Conservation (phyloP, 2,113 vertebrate genomes). For the Micronycteris hirsuta region DNA sequence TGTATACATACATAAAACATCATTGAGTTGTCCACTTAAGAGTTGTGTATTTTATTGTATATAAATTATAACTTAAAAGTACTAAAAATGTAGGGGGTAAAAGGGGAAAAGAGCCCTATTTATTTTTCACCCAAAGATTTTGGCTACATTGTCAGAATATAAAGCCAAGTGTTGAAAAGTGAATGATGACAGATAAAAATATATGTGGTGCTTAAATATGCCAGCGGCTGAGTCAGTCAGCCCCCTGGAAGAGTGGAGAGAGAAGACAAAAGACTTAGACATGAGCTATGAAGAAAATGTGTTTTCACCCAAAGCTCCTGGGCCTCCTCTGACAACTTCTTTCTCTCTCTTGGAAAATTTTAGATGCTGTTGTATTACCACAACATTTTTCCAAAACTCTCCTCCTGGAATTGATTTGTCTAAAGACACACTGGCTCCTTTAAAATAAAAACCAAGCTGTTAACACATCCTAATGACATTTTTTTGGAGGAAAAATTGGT, state of each 20-base stretch:
- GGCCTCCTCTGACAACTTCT: conserved; percentile 32
- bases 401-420: conserved; percentile 57
- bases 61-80: neutral
- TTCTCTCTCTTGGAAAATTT: conserved; percentile 38
- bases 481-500: neutral
- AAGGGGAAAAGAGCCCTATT: neutral
- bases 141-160: neutral
- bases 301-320: conserved; percentile 17
- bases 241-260: neutral
- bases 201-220: neutral
- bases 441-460: conserved; percentile 53
- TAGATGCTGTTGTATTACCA: conserved; percentile 29
- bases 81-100: neutral
- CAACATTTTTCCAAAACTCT: conserved; percentile 36
- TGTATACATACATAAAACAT: neutral
- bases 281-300: conserved; percentile 33
- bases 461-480: conserved; percentile 1
- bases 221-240: neutral
- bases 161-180: conserved; percentile 24
- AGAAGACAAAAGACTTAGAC: neutral
- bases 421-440: conserved; percentile 37
- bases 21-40: neutral
- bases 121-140: neutral
- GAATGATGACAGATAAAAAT: conserved; percentile 16
- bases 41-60: neutral